These are phyloP conservation scores for Alectura lathami DNA, from an alignment of 2,113 vertebrate genomes.

Conservation along the genomic window DNA sequence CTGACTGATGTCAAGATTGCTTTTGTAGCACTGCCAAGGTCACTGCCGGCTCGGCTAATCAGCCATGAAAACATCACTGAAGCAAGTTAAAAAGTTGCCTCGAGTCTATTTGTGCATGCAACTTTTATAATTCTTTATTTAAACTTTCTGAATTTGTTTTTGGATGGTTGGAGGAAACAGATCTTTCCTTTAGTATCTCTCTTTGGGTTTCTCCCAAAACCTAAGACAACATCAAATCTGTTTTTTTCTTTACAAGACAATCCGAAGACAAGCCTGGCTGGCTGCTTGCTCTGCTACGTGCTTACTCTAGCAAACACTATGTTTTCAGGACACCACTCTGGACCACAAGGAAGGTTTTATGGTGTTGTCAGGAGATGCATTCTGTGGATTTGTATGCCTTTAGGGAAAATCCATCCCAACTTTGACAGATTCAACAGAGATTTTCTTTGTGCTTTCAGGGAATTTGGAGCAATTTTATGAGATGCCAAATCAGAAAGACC, in stretches of 20 bases:
- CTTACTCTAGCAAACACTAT: neutral
- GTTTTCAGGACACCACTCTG: neutral
- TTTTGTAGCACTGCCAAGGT: conserved; percentile 25
- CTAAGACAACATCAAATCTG: neutral
- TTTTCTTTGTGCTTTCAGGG: neutral
- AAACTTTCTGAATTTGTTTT: conserved; percentile 15
- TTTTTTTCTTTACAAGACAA: neutral
- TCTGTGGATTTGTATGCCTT: neutral
- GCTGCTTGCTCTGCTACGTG: neutral
- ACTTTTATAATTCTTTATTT: conserved; percentile 12
- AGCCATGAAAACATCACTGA: conserved; percentile 12
- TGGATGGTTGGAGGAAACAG: neutral
- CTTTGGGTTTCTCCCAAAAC: neutral
- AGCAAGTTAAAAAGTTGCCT: conserved; percentile 22
- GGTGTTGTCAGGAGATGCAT: neutral
- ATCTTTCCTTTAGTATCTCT: neutral
- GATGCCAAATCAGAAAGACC: neutral
- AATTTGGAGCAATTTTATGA: neutral
- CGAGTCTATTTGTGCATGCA: neutral
- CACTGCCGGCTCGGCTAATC: neutral
- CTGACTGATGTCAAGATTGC: conserved; percentile 32
- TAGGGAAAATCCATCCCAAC: neutral
- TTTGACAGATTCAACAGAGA: neutral
- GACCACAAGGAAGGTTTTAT: neutral
- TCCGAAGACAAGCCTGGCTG: neutral